phyloP scores from a whole-genome alignment of 1,140 invertebrate genomes.

The Acromyrmex heyeri region DNA sequence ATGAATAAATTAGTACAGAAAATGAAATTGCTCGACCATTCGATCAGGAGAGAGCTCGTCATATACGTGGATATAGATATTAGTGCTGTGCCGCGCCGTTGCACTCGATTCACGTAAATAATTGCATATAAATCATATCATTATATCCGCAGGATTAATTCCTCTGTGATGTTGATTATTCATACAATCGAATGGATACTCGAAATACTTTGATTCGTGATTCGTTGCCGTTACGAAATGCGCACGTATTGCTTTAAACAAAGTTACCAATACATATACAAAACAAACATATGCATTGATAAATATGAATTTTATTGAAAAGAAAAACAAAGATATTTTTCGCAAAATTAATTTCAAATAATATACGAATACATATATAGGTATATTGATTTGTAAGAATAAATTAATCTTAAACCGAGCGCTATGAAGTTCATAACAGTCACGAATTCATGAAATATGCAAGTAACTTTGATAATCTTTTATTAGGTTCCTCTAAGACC shows the following conservation, averaged over 20 bases:
- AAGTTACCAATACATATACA: neutral
- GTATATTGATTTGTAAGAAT: neutral
- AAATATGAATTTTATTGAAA: neutral
- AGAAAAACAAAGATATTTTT: neutral
- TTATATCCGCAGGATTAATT: slow-evolving; percentile 48
- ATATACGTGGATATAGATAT: slow-evolving; percentile 25
- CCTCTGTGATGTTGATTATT: slow-evolving; percentile 34
- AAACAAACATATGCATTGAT: neutral
- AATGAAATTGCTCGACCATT: slow-evolving; percentile 41
- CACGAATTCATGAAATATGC: neutral
- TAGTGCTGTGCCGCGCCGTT: slow-evolving; percentile 10
- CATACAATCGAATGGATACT: slow-evolving; percentile 17
- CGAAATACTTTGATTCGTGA: slow-evolving; percentile 33
- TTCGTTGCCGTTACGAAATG: neutral
- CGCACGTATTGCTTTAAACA: neutral
- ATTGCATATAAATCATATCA: slow-evolving; percentile 52
- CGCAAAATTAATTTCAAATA: neutral
- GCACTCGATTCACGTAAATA: slow-evolving; percentile 34
- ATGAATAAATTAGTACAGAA: slow-evolving; percentile 54
- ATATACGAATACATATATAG: no score
- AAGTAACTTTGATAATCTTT: neutral
- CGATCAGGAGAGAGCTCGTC: slow-evolving; percentile 37
- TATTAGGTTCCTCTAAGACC: neutral
- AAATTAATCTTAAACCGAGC: neutral
- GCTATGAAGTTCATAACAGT: neutral